Percentiles rank a stretch among this genome's conserved stretches.
These are phyloP conservation scores for Macropis europaea DNA, from an alignment of 2,888 invertebrate species.

Conservation along the genomic window DNA sequence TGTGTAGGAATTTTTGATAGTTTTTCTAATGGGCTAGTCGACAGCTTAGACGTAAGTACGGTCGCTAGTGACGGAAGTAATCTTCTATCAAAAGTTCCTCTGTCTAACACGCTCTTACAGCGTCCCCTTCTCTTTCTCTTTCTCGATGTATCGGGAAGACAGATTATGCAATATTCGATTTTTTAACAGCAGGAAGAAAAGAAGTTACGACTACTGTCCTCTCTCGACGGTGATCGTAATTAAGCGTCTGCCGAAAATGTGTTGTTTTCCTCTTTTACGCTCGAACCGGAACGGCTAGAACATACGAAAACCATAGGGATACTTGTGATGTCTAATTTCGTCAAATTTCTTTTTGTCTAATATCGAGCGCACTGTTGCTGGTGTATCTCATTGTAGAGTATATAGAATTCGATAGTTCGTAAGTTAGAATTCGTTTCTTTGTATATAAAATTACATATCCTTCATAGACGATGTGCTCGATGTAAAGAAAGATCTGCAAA, in stretches of 20 bases:
- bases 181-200: constrained; percentile 22
- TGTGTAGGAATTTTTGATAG: constrained; percentile 66
- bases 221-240: constrained; percentile 28
- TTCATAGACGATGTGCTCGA: constrained; percentile 68
- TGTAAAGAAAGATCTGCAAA: constrained; percentile 67
- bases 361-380: constrained; percentile 48
- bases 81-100: constrained; percentile 64
- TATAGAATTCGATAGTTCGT: constrained; percentile 50
- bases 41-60: constrained; percentile 45
- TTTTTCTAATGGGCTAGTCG: constrained; percentile 62
- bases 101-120: constrained; percentile 32
- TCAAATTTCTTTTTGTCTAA: constrained; percentile 59
- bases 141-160: constrained; percentile 39
- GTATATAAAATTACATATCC: constrained; percentile 79
- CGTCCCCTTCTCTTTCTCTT: constrained; percentile 24
- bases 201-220: background rate
- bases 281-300: constrained; percentile 4
- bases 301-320: constrained; percentile 1
- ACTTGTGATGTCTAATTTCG: constrained; percentile 27
- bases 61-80: constrained; percentile 53
- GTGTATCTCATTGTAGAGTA: constrained; percentile 62
- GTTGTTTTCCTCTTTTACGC: constrained; percentile 6
- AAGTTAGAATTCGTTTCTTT: constrained; percentile 62
- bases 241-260: constrained; percentile 16
- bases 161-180: constrained; percentile 52